Evolutionary conservation across 1,140 invertebrate genomes (phyloP).

Genomic region (Apis cerana): DNA sequence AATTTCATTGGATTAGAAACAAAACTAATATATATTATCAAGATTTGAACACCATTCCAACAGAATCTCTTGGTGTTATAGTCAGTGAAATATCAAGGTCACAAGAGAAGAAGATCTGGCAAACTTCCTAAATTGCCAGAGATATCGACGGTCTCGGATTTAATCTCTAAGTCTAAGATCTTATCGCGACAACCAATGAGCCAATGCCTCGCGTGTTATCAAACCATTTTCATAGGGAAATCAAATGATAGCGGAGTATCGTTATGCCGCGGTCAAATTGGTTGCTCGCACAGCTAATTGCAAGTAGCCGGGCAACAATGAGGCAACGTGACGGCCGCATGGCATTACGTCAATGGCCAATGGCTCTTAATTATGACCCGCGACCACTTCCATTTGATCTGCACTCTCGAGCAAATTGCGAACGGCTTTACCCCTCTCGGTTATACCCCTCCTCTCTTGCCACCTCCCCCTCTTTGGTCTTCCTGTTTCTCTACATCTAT

Average conservation of each 20-base stretch:
- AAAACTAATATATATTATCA: too few species aligned
- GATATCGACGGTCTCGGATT: not conserved
- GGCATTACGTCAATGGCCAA: conserved; percentile 41
- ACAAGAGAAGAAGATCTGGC: not conserved
- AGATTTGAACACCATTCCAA: not conserved
- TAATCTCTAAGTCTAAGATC: not conserved
- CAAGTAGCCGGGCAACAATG: conserved; percentile 41
- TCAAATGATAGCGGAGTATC: conserved; percentile 6
- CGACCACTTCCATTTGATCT: conserved; percentile 44
- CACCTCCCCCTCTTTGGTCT: not conserved
- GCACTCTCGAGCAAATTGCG: conserved; percentile 28
- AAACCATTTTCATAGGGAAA: not conserved
- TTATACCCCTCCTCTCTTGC: not conserved
- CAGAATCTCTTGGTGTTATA: not conserved
- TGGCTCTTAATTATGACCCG: conserved; percentile 40
- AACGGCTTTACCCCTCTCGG: not conserved
- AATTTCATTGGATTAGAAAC: too few species aligned
- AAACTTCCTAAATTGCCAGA: not conserved
- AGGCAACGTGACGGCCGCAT: conserved; percentile 36
- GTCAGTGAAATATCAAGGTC: not conserved
- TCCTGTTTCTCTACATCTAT: not conserved
- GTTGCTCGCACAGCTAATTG: conserved; percentile 46
- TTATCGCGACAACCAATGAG: not conserved
- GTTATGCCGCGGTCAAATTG: conserved; percentile 45
- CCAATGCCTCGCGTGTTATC: not conserved